phyloP scores from a whole-genome alignment of 2,113 vertebrate genomes.

The Ploceus nigricollis region DNA sequence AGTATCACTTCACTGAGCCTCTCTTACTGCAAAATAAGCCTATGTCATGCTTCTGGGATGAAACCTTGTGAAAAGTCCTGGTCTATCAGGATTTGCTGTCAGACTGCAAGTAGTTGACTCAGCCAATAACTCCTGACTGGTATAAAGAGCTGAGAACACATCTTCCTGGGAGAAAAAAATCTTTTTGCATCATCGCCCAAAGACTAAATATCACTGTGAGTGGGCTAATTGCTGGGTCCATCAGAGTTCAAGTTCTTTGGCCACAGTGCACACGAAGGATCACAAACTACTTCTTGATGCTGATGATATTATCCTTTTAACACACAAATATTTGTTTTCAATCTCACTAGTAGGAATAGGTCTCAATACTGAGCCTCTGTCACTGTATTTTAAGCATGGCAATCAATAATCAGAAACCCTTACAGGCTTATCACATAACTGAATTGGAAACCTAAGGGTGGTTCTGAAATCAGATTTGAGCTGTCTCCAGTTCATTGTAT shows the following conservation, averaged over 20 bases:
- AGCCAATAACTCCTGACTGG: not conserved
- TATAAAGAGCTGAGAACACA: constrained; percentile 12
- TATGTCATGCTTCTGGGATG: not conserved
- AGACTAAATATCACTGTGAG: not conserved
- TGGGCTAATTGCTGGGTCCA: not conserved
- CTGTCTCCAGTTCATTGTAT: not conserved
- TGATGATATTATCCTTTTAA: not conserved
- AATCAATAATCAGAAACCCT: not conserved
- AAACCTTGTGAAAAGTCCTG: not conserved
- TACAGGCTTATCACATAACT: not conserved
- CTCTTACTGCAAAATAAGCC: not conserved
- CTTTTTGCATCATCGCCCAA: not conserved
- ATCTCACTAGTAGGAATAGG: not conserved
- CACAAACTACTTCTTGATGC: not conserved
- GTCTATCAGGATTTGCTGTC: not conserved
- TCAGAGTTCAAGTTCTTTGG: not conserved
- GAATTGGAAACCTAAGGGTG: not conserved
- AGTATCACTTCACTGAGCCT: not conserved
- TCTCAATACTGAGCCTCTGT: not conserved
- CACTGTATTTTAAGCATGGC: not conserved
- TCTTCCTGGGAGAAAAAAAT: not conserved
- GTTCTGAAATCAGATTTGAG: not conserved
- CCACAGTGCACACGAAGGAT: not conserved
- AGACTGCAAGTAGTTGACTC: not conserved
- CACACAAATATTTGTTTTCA: not conserved